Conservation (phyloP, 2,888 invertebrate genomes). For the Pogonocherus hispidulus region DNA sequence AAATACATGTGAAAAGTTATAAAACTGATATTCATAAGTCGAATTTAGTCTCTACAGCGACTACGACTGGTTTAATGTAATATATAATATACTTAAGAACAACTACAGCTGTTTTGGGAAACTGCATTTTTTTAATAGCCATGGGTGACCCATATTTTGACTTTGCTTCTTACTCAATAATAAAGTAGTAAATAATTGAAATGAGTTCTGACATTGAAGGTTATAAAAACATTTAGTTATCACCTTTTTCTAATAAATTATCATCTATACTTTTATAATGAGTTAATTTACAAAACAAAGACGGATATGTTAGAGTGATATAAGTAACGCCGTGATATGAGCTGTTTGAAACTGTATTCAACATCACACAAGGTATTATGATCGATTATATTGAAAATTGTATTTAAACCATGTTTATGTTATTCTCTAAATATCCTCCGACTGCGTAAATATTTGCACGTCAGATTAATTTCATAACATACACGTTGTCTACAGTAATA, state of each 20-base stretch:
- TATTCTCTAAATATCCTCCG: conserved; percentile 6
- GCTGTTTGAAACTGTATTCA: conserved; percentile 11
- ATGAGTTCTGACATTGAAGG: not conserved
- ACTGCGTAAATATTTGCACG: conserved; percentile 9
- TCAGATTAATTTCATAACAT: conserved; percentile 16
- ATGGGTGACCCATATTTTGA: too few species aligned
- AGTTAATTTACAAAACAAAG: not conserved
- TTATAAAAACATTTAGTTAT: not conserved
- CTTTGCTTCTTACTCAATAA: too few species aligned
- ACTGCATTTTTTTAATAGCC: too few species aligned
- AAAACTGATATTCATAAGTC: too few species aligned
- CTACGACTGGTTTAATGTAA: too few species aligned
- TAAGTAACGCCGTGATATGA: not conserved
- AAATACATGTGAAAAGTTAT: too few species aligned
- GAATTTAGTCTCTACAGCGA: too few species aligned
- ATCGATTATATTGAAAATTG: conserved; percentile 7
- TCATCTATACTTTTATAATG: conserved; percentile 9
- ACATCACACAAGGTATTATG: conserved; percentile 11
- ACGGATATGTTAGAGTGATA: not conserved
- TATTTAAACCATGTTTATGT: conserved; percentile 20
- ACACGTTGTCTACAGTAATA: conserved; percentile 10
- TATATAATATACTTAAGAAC: too few species aligned
- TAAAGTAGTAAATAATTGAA: too few species aligned
- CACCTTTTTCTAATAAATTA: not conserved
- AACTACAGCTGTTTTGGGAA: too few species aligned